These are phyloP conservation scores for Corythornis vintsioides DNA, from an alignment of 2,113 vertebrate species.

Conservation along the genomic window DNA sequence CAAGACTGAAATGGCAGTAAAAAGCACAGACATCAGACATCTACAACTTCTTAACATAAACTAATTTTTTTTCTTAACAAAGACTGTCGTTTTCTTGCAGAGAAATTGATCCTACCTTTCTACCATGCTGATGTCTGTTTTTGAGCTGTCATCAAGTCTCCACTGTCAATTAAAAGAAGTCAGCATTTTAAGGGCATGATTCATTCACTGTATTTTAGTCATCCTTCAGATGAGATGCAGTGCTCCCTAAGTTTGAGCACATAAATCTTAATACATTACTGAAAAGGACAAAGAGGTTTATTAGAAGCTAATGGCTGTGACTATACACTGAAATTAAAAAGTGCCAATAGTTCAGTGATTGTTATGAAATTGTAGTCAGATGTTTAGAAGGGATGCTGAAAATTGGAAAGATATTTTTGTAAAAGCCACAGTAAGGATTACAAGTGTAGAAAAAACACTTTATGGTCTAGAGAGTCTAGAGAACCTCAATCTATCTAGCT, in stretches of 20 bases:
- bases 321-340: not conserved
- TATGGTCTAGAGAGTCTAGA: not conserved
- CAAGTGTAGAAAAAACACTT: not conserved
- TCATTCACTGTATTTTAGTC: not conserved
- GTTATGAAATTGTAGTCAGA: not conserved
- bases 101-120: not conserved
- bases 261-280: not conserved
- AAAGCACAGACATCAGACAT: not conserved
- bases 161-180: not conserved
- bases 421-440: not conserved
- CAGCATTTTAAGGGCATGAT: conserved; percentile 8
- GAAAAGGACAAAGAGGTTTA: not conserved
- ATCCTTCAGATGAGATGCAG: not conserved
- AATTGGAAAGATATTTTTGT: not conserved
- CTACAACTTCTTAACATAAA: not conserved
- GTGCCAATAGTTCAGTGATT: not conserved
- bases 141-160: not conserved
- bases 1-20: not conserved
- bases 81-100: not conserved
- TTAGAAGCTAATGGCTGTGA: not conserved
- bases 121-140: not conserved
- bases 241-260: not conserved
- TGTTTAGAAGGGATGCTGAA: not conserved
- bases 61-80: not conserved
- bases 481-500: not conserved